Evolutionary conservation across 2,888 invertebrate genomes (phyloP).

Genomic region (Cyrtodaria siliqua): DNA sequence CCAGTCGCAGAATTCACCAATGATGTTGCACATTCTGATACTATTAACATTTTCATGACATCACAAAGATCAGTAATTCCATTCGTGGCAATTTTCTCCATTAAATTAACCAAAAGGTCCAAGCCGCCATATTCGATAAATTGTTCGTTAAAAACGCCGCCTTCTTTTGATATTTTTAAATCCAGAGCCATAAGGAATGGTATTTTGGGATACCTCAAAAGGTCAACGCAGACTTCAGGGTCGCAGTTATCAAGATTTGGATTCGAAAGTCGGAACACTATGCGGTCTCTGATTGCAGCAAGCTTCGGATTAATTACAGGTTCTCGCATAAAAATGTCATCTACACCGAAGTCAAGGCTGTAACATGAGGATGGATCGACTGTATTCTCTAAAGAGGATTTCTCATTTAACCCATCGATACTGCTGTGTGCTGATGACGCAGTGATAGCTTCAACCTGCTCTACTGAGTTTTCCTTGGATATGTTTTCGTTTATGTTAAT

Average conservation of each 20-base stretch:
- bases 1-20: slow-evolving; percentile 59
- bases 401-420: not conserved
- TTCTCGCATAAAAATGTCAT: slow-evolving; percentile 25
- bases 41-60: slow-evolving; percentile 39
- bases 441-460: not conserved
- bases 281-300: slow-evolving; percentile 42
- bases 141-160: slow-evolving; percentile 47
- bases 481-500: slow-evolving; percentile 3
- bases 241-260: slow-evolving; percentile 46
- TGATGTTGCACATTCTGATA: slow-evolving; percentile 50
- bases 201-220: slow-evolving; percentile 42
- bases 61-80: slow-evolving; percentile 39
- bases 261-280: slow-evolving; percentile 27
- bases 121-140: slow-evolving; percentile 48
- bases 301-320: slow-evolving; percentile 47
- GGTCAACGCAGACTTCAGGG: slow-evolving; percentile 34
- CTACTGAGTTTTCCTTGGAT: not conserved
- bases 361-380: slow-evolving; percentile 22
- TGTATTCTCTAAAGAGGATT: not conserved
- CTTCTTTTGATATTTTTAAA: slow-evolving; percentile 36
- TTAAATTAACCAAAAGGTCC: slow-evolving; percentile 35
- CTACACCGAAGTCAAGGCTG: slow-evolving; percentile 53
- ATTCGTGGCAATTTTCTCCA: slow-evolving; percentile 31
- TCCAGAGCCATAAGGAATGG: slow-evolving; percentile 47
- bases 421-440: not conserved